These are phyloP conservation scores for Pseudococcus viburni DNA, from an alignment of 2,888 invertebrate species.

Conservation along the genomic window DNA sequence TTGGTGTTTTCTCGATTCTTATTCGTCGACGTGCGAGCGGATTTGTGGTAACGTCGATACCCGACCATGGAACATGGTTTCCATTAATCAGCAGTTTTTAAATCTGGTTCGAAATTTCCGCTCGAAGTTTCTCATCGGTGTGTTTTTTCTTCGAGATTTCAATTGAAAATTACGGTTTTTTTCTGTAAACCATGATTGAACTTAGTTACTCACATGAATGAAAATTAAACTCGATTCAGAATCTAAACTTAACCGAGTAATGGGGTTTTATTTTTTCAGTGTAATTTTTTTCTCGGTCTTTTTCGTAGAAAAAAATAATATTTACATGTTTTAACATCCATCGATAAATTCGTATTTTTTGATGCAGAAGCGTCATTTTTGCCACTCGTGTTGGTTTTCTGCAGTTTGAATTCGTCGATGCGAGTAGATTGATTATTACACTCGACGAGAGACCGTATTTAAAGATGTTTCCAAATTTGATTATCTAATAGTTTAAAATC, in stretches of 20 bases:
- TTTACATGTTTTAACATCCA: constrained; percentile 14
- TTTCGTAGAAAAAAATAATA: neutral
- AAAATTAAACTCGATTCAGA: constrained; percentile 41
- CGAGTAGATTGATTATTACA: neutral
- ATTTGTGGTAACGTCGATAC: neutral
- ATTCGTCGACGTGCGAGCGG: neutral
- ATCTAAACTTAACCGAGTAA: neutral
- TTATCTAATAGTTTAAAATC: neutral
- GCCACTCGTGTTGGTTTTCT: neutral
- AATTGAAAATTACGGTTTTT: constrained; percentile 9
- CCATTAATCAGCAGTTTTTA: constrained; percentile 48
- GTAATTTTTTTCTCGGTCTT: neutral
- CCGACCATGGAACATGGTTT: neutral
- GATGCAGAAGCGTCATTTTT: neutral
- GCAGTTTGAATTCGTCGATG: neutral
- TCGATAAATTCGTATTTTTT: neutral
- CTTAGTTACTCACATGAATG: constrained; percentile 28
- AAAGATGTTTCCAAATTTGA: neutral
- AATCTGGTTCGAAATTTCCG: constrained; percentile 46
- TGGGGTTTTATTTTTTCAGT: neutral
- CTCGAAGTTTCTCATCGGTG: constrained; percentile 23
- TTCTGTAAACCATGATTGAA: neutral
- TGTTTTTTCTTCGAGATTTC: neutral
- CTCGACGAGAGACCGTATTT: neutral
- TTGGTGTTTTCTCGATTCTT: neutral